These are phyloP conservation scores for Scomber japonicus DNA, from an alignment of 2,113 vertebrate genomes.

Conservation along the genomic window DNA sequence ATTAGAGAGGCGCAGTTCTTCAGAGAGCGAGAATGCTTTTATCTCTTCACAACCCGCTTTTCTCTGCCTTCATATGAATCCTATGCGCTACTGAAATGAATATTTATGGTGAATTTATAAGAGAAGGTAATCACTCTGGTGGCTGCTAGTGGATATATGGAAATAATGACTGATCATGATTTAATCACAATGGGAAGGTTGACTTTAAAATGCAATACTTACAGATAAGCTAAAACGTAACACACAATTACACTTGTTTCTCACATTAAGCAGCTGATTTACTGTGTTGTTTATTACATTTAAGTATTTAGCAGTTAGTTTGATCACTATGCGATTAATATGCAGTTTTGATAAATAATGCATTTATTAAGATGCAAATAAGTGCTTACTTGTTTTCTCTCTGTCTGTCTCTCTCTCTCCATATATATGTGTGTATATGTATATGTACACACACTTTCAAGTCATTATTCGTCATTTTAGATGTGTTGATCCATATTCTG, in stretches of 20 bases:
- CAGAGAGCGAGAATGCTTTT: too few relatives aligned
- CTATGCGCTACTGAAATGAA: neutral
- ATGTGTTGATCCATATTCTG: conserved; percentile 24
- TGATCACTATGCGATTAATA: neutral
- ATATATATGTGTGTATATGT: too few relatives aligned
- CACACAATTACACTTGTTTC: neutral
- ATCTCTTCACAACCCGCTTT: too few relatives aligned
- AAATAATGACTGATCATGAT: neutral
- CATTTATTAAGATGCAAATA: neutral
- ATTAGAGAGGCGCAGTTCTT: too few relatives aligned
- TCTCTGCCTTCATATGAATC: too few relatives aligned
- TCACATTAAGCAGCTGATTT: neutral
- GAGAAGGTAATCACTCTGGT: neutral
- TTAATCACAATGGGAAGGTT: neutral
- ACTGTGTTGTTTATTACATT: neutral
- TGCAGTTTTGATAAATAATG: neutral
- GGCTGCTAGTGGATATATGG: neutral
- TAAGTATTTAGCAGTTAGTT: neutral
- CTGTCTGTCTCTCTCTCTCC: too few relatives aligned
- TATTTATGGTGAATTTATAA: neutral
- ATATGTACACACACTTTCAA: neutral
- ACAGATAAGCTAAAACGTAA: neutral
- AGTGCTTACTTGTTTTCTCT: neutral
- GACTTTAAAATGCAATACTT: neutral
- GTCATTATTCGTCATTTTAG: neutral